Evolutionary conservation across 2,797 vertebrate species (phyloP).

Genomic region (Scolopax rusticola): DNA sequence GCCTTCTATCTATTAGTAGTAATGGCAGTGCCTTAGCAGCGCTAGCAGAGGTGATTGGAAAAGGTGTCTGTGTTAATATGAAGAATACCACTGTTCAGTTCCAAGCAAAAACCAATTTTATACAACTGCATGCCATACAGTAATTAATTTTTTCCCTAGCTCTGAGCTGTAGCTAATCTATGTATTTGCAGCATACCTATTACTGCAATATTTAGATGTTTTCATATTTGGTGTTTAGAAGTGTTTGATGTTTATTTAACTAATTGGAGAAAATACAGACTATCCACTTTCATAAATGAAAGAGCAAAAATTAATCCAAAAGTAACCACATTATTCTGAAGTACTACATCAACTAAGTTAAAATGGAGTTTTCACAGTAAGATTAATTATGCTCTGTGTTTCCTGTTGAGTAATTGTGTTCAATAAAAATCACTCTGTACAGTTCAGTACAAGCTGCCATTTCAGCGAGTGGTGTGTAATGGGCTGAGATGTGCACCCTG

Average conservation of each 20-base stretch:
- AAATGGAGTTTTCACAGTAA: constrained; percentile 9
- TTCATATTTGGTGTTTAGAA: constrained; percentile 1
- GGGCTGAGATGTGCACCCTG: background rate
- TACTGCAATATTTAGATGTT: background rate
- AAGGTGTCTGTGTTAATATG: background rate
- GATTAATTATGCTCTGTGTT: constrained; percentile 25
- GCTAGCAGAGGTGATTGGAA: background rate
- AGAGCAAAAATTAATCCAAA: background rate
- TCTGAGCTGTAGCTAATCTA: background rate
- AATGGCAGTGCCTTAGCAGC: background rate
- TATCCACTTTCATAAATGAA: background rate
- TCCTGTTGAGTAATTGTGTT: constrained; percentile 11
- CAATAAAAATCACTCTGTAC: background rate
- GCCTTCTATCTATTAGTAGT: background rate
- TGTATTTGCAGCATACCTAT: background rate
- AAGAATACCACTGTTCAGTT: background rate
- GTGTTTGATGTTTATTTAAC: constrained; percentile 24
- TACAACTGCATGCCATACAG: background rate
- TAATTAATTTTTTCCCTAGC: background rate
- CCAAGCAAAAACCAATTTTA: background rate
- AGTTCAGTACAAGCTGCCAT: background rate
- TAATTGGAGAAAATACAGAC: constrained; percentile 30
- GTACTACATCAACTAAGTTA: background rate
- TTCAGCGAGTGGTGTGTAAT: background rate
- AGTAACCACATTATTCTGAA: background rate